Evolutionary conservation across 2,888 invertebrate species (phyloP).

Genomic region (Kryphioiulus occultus): DNA sequence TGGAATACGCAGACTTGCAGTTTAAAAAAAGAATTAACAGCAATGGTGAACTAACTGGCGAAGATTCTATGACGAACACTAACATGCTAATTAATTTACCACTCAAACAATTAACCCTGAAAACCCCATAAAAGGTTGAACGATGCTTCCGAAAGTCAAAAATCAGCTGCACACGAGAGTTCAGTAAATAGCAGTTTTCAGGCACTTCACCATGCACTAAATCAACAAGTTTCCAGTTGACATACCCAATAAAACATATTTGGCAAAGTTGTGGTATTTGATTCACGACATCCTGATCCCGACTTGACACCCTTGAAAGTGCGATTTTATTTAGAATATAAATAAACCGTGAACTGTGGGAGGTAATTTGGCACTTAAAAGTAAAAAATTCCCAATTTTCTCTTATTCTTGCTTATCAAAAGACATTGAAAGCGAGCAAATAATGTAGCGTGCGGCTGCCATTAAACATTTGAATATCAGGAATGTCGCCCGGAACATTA

Average conservation of each 20-base stretch:
- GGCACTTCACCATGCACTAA: not conserved
- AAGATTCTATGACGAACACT: too few relatives aligned
- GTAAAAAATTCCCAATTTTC: not conserved
- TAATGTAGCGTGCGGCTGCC: not conserved
- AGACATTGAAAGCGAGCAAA: not conserved
- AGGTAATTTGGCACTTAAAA: not conserved
- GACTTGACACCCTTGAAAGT: slow-evolving; percentile 33
- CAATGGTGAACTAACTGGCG: not conserved
- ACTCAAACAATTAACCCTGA: not conserved
- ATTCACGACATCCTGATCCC: not conserved
- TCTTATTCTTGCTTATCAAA: not conserved
- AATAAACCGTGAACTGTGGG: not conserved
- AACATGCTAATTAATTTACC: not conserved
- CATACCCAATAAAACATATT: not conserved
- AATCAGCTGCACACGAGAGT: not conserved
- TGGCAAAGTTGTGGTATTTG: slow-evolving; percentile 1
- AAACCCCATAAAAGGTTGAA: not conserved
- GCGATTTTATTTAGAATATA: not conserved
- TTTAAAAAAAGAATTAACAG: not conserved
- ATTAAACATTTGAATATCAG: not conserved
- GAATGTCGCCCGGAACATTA: not conserved
- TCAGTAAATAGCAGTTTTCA: not conserved
- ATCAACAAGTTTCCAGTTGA: not conserved
- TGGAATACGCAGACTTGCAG: not conserved
- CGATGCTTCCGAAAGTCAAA: not conserved